phyloP scores from a whole-genome alignment of 1,140 invertebrate species.

The Habropoda laboriosa region DNA sequence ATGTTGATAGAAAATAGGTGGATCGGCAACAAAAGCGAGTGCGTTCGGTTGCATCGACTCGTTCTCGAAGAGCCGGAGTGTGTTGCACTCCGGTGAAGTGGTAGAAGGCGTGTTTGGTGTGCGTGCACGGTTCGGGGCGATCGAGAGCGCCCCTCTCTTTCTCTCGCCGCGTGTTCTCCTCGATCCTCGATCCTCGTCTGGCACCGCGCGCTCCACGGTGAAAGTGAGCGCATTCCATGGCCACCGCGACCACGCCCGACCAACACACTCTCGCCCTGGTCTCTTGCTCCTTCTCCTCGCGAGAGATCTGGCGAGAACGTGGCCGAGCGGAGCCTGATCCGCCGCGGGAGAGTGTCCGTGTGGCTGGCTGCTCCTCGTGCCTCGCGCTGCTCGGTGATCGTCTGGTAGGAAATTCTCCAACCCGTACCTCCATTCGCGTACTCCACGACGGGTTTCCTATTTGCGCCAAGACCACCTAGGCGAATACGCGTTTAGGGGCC shows the following conservation, averaged over 20 bases:
- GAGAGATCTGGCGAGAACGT: slow-evolving; percentile 59
- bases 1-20: neutral
- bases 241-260: slow-evolving; percentile 81
- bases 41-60: neutral
- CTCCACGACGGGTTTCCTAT: slow-evolving; percentile 56
- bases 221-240: slow-evolving; percentile 83
- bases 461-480: slow-evolving; percentile 50
- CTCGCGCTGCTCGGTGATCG: slow-evolving; percentile 31
- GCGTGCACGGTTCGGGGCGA: slow-evolving; percentile 61
- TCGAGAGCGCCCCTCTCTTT: slow-evolving; percentile 23
- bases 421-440: neutral
- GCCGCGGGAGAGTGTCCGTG: slow-evolving; percentile 55
- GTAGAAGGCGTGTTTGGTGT: slow-evolving; percentile 49
- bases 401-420: slow-evolving; percentile 49
- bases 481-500: slow-evolving; percentile 48
- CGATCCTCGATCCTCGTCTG: slow-evolving; percentile 54
- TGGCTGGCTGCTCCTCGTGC: slow-evolving; percentile 18
- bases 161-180: slow-evolving; percentile 44
- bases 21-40: neutral
- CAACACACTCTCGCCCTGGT: slow-evolving; percentile 65
- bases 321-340: slow-evolving; percentile 16
- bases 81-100: slow-evolving; percentile 29
- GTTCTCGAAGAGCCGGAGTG: neutral
- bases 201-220: slow-evolving; percentile 73
- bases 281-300: slow-evolving; percentile 9